Base-by-base conservation (phyloP, 2,797 vertebrate genomes). In the Scomberomorus guttatus region DNA sequence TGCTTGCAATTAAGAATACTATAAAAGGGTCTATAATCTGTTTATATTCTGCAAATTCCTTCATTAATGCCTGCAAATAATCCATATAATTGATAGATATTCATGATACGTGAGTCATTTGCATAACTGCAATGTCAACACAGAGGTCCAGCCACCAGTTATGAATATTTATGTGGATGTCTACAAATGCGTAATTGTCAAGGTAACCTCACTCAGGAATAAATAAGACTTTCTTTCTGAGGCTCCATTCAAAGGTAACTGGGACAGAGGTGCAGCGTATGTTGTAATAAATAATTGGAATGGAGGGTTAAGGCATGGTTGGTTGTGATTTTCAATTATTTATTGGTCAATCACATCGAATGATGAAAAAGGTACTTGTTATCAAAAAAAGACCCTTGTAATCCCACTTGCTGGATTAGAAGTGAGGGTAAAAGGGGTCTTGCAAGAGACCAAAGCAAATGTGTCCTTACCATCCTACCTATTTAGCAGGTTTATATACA, bases 101-200 rank as follows among this genome's bases (percentile, higher is more conserved):
- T 72, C 66, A 66, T 79, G 56, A 68, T 63, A 59, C 42, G 10
- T 52, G 59, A 46, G 34, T 56, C 70, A 72, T 86, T 87, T 85
- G 75, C 82, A 84, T 84, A 78, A 87, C 66, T 77, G 72, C 79
- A 77, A 44, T 56, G 80, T 84, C 83, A 88, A 88, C 74, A 82
- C 39, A 20, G 15, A 66, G n/a, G 50, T 79, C 72, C 44, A 34
- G 32, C 32, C 39, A 51, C 14, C 6, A 6, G 8, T 57, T 48
- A 32, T 93, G 62, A 89, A 91, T 92, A 91, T 89, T 87, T 65
- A 92, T 89, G 44, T 81, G 54, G 62, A 52, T 72, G 67, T 82
- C 48, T 51, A 77, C 61, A 82, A 79, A 79, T 64, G 51, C 72
- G 63, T 72, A 73, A 80, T 74, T 79, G 75, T 86, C 75, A 81